Evolutionary conservation across 2,888 invertebrate genomes (phyloP).

Genomic region (Eristalinus aeneus): DNA sequence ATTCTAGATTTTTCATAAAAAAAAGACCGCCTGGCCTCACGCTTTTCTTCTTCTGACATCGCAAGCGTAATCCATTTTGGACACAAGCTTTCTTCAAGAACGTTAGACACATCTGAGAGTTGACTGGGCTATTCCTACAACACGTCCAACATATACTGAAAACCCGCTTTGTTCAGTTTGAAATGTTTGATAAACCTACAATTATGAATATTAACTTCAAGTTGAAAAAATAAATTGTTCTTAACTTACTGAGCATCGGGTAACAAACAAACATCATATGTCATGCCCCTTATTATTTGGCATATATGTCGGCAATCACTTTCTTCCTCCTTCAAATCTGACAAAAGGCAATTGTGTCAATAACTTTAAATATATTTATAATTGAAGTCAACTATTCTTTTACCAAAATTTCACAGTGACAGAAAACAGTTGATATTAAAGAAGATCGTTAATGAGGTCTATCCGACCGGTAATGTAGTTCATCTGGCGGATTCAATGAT

Average conservation of each 20-base stretch:
- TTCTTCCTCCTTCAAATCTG: background rate
- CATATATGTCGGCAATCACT: too few species aligned
- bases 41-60: background rate
- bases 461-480: too few species aligned
- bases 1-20: slow-evolving; percentile 3
- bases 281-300: too few species aligned
- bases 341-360: background rate
- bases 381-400: background rate
- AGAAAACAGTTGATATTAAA: background rate
- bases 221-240: too few species aligned
- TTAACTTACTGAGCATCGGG: too few species aligned
- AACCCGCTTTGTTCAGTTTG: background rate
- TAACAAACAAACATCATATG: background rate
- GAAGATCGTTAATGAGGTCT: too few species aligned
- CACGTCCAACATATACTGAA: background rate
- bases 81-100: background rate
- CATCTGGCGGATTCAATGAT: too few species aligned
- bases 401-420: background rate
- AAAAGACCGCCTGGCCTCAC: background rate
- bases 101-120: background rate
- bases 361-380: slow-evolving; percentile 1
- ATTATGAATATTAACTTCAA: background rate
- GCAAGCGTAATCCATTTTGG: background rate
- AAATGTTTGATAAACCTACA: slow-evolving; percentile 32
- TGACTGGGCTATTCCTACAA: slow-evolving; percentile 6